Evolutionary conservation across 2,888 invertebrate genomes (phyloP), one percentile per base, ranked within the genome.

Genomic region (Eretmocerus hayati): DNA sequence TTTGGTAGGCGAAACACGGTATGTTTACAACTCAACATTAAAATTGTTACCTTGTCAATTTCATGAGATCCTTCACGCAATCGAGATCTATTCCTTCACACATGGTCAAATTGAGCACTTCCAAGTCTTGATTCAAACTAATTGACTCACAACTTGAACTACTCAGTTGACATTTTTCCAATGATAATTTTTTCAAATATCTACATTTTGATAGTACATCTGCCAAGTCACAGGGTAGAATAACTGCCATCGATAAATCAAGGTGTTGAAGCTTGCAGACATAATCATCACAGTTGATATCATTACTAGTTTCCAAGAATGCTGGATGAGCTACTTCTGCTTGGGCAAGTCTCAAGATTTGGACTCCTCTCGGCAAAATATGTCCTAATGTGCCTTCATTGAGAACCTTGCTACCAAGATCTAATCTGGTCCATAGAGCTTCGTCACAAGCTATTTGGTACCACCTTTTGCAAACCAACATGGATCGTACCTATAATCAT

Each of bases 41-140:
- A 40, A 21, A 37, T 16, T 19, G 38, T 15, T 73, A 77, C 58
- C 69, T 71, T 32, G 52, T 51, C 11, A 71, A 61, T 50, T 63
- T 70, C 44, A 85, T 67, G 60, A 92, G 75, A 44, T 75, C 71
- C 11, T 75, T 73, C 0, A 92, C 64, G 19, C 86, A 85, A 45
- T 76, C 72, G 0, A 77, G 72, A 15, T 81, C 78, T 6, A 93
- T 67, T 0, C 89, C 90, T 44, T 77, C 77, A 19, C 83, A 83
- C 88, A 91, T 89, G 0, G 89, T 81, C 62, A 93, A 72, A 74
- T 94, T 93, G 18, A 94, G 74, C 0, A 86, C 83, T 68, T 90
- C 87, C 55, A 94, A 69, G 37, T 83, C 74, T 39, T 63, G 67
- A 66, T 82, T 87, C 63, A 78, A 64, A 57, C 84, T 80, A 50